Base-by-base conservation (phyloP, 1,140 invertebrate species). In the Oppia nitens region DNA sequence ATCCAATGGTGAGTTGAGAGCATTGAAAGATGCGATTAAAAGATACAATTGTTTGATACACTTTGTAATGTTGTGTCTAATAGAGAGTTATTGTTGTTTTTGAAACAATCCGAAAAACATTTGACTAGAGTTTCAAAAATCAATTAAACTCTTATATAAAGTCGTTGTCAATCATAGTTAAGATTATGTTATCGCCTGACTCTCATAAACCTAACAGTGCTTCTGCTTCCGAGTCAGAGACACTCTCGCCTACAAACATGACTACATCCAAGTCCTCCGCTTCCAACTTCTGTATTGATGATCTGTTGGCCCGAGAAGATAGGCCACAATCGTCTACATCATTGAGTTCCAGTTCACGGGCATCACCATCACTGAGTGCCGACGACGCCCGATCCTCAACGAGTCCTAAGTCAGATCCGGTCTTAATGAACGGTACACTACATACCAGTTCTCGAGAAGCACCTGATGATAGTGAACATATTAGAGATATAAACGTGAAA, bases 211-310 rank as follows among this genome's bases (percentile, higher is more conserved):
- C 51, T 24, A 53, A 17, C 51, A 53, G 25, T 53, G 24, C 20
- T 26, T 26, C 14, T 14, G 20, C 51, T 12, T 26, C 26, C 25
- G 14, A 26, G 12, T 53, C 55, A 47, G 28, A 32, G 55, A 56
- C 32, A 29, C 21, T 29, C 11, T 56, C 20, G 11, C 14, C 55
- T 9, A 50, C 32, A 52, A 56, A 40, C 17, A 40, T 40, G 32
- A 40, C 32, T 9, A 40, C 32, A 40, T 6, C 6, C 17, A 40
- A 40, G 17, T 40, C 28, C 12, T 23, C 26, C 6, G 48, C 55
- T 27, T 57, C 56, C 21, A 57, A 25, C 25, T 57, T 57, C 40
- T 57, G 56, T 45, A 57, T 57, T 23, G 56, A 57, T 17, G 56
- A 45, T 12, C 23, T 57, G 17, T 52, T 57, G 48, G 56, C 56